Evolutionary conservation across 2,888 invertebrate genomes (phyloP), one percentile per base, ranked within the genome.

Genomic region (Chrysopilus asiliformis): DNA sequence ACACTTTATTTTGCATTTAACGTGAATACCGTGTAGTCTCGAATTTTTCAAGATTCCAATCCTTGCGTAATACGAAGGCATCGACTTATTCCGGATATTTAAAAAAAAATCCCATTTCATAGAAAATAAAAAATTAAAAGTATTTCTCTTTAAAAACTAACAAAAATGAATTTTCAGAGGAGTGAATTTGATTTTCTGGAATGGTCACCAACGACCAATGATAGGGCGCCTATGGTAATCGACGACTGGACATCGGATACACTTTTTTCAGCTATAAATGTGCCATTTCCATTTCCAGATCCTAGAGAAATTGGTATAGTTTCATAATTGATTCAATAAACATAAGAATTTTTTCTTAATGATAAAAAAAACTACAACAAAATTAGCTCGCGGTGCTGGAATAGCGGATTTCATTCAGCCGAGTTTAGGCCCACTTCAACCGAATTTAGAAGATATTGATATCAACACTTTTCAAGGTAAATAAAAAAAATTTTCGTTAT

Each of bases 381-480:
- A 14, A 22, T 28, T 18, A 58, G 58, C 62, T 34, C 76, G 83
- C 59, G 81, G 79, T 47, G 85, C 87, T 36, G 83, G 82, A 53
- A 71, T 86, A 56, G 90, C 94, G 32, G 94, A 98, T 67, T 90
- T 97, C 57, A 94, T 98, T 62, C 98, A 98, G 67, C 98, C 98
- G 35, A 94, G 94, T 57, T 74, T 98, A 54, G 85, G 93, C 26
- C 93, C 95, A 36, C 68, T 98, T 42, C 97, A 98, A 65, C 97
- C 98, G 45, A 91, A 89, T 66, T 72, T 95, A 53, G 91, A 93
- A 57, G 91, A 91, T 65, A 87, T 87, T 64, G 87, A 59, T 46
- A 81, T 87, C 63, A 85, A 83, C 6, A 86, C 84, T 6, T 68
- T 85, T 45, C 83, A 81, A 66, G 85, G 83, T 82, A 65, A 28